Evolutionary conservation across 2,888 invertebrate genomes (phyloP).

Genomic region (Glyphotaelius pellucidus): DNA sequence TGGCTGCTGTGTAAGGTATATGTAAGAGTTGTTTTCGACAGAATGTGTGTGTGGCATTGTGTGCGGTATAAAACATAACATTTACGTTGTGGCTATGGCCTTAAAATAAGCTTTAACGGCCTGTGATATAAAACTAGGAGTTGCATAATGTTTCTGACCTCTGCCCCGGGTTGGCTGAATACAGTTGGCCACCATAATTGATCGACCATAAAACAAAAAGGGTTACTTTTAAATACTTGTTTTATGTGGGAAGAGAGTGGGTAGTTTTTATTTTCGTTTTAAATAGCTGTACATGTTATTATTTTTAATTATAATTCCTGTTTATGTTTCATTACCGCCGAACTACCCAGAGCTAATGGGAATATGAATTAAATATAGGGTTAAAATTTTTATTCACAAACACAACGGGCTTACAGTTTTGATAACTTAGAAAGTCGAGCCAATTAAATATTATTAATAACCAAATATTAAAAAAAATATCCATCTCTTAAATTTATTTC

Average conservation of each 20-base stretch:
- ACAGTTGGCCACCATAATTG: neutral
- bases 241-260: neutral
- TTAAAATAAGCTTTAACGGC: neutral
- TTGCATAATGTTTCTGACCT: neutral
- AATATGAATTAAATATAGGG: too few relatives aligned
- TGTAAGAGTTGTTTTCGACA: neutral
- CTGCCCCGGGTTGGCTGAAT: neutral
- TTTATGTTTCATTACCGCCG: neutral
- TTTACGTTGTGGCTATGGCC: neutral
- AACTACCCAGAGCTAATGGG: neutral
- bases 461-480: too few relatives aligned
- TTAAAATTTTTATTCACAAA: too few relatives aligned
- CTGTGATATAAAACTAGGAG: neutral
- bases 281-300: neutral
- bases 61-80: constrained; percentile 2
- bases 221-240: neutral
- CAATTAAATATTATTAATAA: too few relatives aligned
- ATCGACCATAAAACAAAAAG: neutral
- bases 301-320: neutral
- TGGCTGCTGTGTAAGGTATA: neutral
- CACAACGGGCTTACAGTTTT: too few relatives aligned
- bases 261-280: neutral
- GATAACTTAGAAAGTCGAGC: too few relatives aligned
- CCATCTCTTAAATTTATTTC: too few relatives aligned
- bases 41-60: neutral